Conservation (phyloP, 2,888 invertebrate species). For the Drosophila setosimentum region DNA sequence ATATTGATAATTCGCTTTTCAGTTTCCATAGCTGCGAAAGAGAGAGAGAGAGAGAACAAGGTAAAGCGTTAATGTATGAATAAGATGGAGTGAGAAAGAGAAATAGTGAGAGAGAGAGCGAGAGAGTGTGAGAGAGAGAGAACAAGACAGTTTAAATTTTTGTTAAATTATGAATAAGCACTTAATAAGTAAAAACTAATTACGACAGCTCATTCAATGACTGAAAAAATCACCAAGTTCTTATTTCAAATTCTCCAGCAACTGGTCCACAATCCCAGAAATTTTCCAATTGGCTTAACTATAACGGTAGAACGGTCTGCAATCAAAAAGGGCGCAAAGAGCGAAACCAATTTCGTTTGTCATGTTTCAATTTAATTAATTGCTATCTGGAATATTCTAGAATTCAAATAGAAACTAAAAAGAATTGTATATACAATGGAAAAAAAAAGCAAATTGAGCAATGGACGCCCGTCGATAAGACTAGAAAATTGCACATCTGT, state of each 20-base stretch:
- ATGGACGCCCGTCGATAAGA: constrained; percentile 28
- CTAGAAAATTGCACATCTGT: constrained; percentile 25
- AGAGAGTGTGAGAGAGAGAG: constrained; percentile 3
- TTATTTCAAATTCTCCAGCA: constrained; percentile 22
- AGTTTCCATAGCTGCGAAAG: constrained; percentile 50
- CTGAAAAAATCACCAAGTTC: constrained; percentile 3
- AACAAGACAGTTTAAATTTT: neutral
- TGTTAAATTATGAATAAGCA: constrained; percentile 30
- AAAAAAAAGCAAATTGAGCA: constrained; percentile 17
- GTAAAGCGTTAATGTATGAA: neutral
- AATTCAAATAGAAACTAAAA: constrained; percentile 8
- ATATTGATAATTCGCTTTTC: constrained; percentile 52
- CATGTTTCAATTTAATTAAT: constrained; percentile 47
- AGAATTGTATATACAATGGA: constrained; percentile 31
- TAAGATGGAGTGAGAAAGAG: constrained; percentile 6
- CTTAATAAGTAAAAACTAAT: constrained; percentile 15
- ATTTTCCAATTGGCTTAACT: constrained; percentile 35
- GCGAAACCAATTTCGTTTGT: constrained; percentile 46
- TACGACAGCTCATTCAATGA: neutral
- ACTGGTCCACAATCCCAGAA: constrained; percentile 55
- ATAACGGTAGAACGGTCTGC: constrained; percentile 9
- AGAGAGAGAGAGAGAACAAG: constrained; percentile 19
- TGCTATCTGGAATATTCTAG: constrained; percentile 46
- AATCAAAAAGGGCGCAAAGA: constrained; percentile 23
- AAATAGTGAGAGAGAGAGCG: constrained; percentile 3